Percentiles rank a stretch among this genome's conserved stretches.
Conservation (phyloP, 23 tunicate genomes). For the Oikopleura dioica region DNA sequence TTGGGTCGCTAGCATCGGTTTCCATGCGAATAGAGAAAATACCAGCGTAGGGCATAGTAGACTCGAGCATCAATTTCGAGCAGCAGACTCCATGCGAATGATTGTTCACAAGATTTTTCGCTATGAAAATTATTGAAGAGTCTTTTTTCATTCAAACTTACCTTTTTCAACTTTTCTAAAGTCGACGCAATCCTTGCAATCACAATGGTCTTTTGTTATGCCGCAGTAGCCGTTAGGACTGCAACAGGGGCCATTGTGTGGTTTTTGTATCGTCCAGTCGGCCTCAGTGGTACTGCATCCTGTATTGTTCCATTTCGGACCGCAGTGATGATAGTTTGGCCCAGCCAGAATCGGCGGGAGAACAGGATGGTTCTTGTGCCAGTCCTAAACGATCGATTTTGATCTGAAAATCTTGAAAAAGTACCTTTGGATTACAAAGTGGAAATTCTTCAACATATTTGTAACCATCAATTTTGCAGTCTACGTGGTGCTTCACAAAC, state of each 20-base stretch:
- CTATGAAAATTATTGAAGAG: not conserved
- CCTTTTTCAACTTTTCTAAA: constrained; percentile 6
- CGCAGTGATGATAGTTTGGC: constrained; percentile 4
- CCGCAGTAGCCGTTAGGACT: constrained; percentile 1
- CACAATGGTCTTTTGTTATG: constrained; percentile 1
- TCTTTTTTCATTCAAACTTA: not conserved
- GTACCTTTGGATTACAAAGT: constrained; percentile 4
- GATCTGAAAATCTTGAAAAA: no score
- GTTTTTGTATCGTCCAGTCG: not conserved
- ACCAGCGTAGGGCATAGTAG: not conserved
- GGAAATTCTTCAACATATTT: constrained; percentile 2
- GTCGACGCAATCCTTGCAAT: not conserved
- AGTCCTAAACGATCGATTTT: no score
- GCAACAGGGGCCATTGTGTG: constrained; percentile 12
- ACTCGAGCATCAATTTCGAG: not conserved
- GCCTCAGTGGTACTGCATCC: not conserved
- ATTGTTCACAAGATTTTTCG: not conserved
- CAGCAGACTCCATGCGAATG: not conserved
- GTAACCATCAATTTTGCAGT: not conserved
- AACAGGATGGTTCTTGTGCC: not conserved
- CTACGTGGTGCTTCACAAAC: not conserved
- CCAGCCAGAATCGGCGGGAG: not conserved
- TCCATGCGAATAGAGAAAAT: not conserved
- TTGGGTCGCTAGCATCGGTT: not conserved
- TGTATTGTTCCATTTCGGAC: not conserved